Base-by-base conservation (phyloP, 1,140 invertebrate species). In the Neodiprion lecontei region DNA sequence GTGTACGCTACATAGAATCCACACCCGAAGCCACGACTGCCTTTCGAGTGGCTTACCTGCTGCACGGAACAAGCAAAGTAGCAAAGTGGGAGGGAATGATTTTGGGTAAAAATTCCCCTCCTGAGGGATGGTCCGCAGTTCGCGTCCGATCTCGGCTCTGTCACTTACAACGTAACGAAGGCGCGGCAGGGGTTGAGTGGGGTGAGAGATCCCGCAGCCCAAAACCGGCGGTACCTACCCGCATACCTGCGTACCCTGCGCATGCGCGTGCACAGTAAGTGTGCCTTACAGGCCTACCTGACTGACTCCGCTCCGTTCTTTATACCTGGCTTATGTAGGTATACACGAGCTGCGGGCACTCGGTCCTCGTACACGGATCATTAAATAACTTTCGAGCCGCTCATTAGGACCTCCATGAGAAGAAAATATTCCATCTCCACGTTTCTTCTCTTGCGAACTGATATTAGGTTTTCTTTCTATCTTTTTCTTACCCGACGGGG, bases 171-270 rank as follows among this genome's bases (percentile, higher is more conserved):
- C 11, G 14, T 69, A 17, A 9, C 11, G 17, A 23, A 69, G 14
- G 23, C 2, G 67, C 10, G 23, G 14, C 10, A 47, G 67, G 17
- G 53, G 67, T 11, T 69, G 67, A 47, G 23, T 0, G 17, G 61
- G 61, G 61, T 1, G 61, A 80, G 82, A 83, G 85, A 84, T 85
- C 85, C 85, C 81, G 82, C 28, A 40, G 28, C 5, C 28, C 28
- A 61, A 61, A 1, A 8, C n/a, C 28, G n/a, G 11, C 11, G n/a
- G 53, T 12, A 12, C 53, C 11, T 61, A 61, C 53, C 53, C 8
- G 1, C n/a, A n/a, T 61, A 61, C 11, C 53, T n/a, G 53, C 53
- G 53, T 61, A 40, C 28, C 28, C 28, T 40, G 28, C 28, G 28
- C 28, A 2, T 40, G 28, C 28, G 28, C 28, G 5, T 40, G 8